Evolutionary conservation across 2,113 vertebrate genomes (phyloP).

Genomic region (Actinemys pallida): DNA sequence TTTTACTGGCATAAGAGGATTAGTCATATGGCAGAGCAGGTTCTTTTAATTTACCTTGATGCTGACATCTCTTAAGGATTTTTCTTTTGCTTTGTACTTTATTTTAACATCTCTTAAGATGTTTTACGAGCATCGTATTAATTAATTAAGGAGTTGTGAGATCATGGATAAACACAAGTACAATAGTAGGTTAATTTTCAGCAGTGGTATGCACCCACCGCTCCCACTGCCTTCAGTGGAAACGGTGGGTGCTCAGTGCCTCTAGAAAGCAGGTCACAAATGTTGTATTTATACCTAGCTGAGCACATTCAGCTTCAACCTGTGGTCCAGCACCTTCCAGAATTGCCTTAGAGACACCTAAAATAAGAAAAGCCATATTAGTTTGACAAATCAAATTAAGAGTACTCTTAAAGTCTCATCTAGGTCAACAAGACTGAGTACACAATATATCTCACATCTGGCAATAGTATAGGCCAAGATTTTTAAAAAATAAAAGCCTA

Average conservation of each 20-base stretch:
- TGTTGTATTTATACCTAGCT: conserved; percentile 77
- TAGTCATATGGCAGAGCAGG: not conserved
- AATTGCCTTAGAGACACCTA: conserved; percentile 93
- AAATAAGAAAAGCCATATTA: conserved; percentile 6
- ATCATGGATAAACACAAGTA: not conserved
- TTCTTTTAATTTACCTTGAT: not conserved
- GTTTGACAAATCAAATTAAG: not conserved
- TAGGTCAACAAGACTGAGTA: not conserved
- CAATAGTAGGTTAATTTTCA: not conserved
- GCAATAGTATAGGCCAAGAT: not conserved
- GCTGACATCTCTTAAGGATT: not conserved
- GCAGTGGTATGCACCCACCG: not conserved
- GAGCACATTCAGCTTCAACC: conserved; percentile 81
- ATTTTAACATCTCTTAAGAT: not conserved
- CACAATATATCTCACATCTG: not conserved
- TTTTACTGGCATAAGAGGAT: not conserved
- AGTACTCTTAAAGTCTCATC: not conserved
- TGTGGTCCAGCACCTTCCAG: conserved; percentile 84
- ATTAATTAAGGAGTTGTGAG: not conserved
- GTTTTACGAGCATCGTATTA: not conserved
- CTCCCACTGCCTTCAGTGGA: not conserved
- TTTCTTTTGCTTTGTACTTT: not conserved
- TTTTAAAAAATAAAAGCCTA: not conserved
- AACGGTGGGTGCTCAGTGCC: not conserved
- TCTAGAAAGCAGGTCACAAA: not conserved